A percentile compares a stretch with the other conserved stretches of the same genome.
phyloP scores from a whole-genome alignment of 2,888 invertebrate species.

The Creontiades dilutus region DNA sequence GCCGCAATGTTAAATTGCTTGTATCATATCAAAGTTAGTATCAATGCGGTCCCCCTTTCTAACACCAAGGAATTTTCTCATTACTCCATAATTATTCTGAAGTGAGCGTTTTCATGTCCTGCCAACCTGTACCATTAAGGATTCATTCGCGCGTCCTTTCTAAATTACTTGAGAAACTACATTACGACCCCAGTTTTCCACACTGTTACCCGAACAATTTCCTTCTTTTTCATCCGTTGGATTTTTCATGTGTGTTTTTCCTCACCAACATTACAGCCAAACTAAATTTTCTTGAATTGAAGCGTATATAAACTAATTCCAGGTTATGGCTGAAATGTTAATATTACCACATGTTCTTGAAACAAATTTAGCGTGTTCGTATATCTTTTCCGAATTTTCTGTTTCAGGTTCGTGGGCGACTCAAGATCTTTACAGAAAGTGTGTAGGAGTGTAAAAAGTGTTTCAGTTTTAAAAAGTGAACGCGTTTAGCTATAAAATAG shows the following conservation, averaged over 20 bases:
- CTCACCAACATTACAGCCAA: not conserved
- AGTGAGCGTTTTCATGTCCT: slow-evolving; percentile 20
- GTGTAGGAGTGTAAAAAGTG: not conserved
- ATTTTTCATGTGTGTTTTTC: not conserved
- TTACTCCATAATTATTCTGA: slow-evolving; percentile 24
- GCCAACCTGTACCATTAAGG: slow-evolving; percentile 31
- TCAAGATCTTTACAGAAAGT: not conserved
- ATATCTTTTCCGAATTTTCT: not conserved
- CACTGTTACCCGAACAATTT: slow-evolving; percentile 40
- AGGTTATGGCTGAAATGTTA: too few relatives aligned
- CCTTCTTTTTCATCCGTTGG: not conserved
- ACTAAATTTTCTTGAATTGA: not conserved
- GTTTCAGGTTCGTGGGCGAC: not conserved
- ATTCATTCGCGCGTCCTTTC: slow-evolving; percentile 45
- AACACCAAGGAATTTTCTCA: slow-evolving; percentile 17
- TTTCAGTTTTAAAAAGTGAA: not conserved
- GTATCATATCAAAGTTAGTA: not conserved
- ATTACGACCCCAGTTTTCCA: slow-evolving; percentile 40
- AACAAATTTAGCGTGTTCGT: too few relatives aligned
- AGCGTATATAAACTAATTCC: too few relatives aligned
- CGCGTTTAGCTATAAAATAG: not conserved
- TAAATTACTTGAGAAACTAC: slow-evolving; percentile 42
- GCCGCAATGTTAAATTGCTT: not conserved
- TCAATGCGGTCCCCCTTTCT: not conserved
- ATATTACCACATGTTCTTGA: too few relatives aligned